Conservation (phyloP, 2,888 invertebrate genomes). For the Ormyrus nitidulus region DNA sequence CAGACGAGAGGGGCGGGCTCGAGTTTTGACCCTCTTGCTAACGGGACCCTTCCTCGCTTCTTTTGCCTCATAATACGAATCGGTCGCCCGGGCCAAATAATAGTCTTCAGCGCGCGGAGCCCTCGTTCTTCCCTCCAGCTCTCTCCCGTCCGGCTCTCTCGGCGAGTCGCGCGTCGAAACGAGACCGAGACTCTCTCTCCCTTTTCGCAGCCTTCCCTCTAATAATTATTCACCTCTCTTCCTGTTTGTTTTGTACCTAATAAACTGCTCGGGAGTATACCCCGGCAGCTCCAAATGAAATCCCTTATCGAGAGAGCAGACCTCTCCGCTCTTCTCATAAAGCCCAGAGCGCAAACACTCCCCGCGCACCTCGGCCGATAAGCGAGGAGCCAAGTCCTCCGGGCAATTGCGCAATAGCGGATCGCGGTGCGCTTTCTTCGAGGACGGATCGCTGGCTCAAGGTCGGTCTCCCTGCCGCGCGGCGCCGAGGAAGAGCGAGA, state of each 20-base stretch:
- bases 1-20: conserved; percentile 61
- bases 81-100: conserved; percentile 68
- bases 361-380: too few relatives aligned
- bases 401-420: neutral
- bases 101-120: conserved; percentile 65
- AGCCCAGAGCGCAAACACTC: neutral
- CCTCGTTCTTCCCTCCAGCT: conserved; percentile 31
- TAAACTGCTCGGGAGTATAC: neutral
- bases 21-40: conserved; percentile 72
- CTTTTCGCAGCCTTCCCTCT: neutral
- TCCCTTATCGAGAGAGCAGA: neutral
- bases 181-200: conserved; percentile 18
- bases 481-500: too few relatives aligned
- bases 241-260: conserved; percentile 55
- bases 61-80: conserved; percentile 70
- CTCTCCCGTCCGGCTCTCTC: conserved; percentile 16
- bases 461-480: too few relatives aligned
- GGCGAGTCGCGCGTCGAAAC: neutral
- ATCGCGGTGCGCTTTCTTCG: neutral
- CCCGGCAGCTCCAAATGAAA: neutral
- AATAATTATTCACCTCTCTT: conserved; percentile 35
- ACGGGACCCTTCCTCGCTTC: conserved; percentile 74
- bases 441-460: too few relatives aligned
- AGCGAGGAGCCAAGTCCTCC: too few relatives aligned
- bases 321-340: neutral